Evolutionary conservation across 1,140 invertebrate genomes (phyloP), one percentile per base, ranked within the genome.

Genomic region (Mya arenaria): DNA sequence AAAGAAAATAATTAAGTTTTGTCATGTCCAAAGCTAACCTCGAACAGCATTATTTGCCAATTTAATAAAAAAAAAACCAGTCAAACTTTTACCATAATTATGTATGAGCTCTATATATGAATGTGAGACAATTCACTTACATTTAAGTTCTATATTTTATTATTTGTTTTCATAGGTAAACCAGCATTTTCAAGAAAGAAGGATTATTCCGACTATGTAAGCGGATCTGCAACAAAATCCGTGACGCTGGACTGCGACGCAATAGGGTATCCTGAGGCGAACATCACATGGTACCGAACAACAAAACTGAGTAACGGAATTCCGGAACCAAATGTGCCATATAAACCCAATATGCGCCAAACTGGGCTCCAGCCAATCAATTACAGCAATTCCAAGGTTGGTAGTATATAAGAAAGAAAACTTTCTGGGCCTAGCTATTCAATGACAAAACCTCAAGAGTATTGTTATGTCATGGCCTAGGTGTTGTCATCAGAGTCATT

Each of bases 131-230:
- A 52, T 8, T 2, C 48, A 52, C 48, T n/a, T 52, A 23, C 48
- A 52, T 8, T 52, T 3, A 44, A 19, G 10, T 44, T 10, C 19
- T 17, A n/a, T 52, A 1, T 52, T 52, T 23, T 1, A 52, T 44
- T 44, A 44, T 10, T 52, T 17, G 48, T 17, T 52, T 4, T 52
- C 25, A n/a, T 23, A 52, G 48, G 17, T 52, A 23, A 52, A 37
- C 79, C 79, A 28, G 41, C 23, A 19, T 82, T 58, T 39, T 41
- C 37, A 19, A 44, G 39, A 28, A 28, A n/a, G 17, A 36, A 62
- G 8, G 68, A 65, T 25, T 39, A 1, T 23, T 56, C 41, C 2
- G 2, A 6, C 8, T 73, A 65, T 25, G 44, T 82, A 1, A 32
- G 56, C 0, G 8, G 69, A 15, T 37, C 68, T 8, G 32, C 37